Evolutionary conservation across 2,797 vertebrate species (phyloP), one percentile per base, ranked within the genome.

Genomic region (Malurus splendens): DNA sequence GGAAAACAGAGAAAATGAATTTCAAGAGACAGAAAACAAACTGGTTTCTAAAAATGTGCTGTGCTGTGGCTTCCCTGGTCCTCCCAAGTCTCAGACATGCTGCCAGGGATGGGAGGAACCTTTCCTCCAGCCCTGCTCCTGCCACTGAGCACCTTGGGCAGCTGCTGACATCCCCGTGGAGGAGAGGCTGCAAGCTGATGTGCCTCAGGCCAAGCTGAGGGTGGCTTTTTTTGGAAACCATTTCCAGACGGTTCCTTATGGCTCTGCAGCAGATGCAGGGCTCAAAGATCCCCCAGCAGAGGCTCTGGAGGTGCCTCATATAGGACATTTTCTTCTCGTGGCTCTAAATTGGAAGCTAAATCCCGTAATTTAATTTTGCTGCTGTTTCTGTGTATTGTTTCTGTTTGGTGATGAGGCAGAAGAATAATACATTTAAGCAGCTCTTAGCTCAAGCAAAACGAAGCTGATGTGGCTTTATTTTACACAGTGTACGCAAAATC

Each of bases 1-100:
- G 47, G 93, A 90, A 93, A 96, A 87, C 71, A 68, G 84, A 57
- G 68, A 65, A 86, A 90, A 42, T 3, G 2, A 27, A 82, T 92
- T 92, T 90, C 36, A n/a, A 38, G 47, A 62, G 77, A 67, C 2
- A 42, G 59, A 66, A 92, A 90, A 83, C 67, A 64, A 82, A 48
- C 13, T 3, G 5, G 5, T 3, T 56, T 78, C 52, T 28, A 20
- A 48, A 68, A 62, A 15, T 1, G 9, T 3, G 74, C 48, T 14
- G 51, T 47, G 33, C 23, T 51, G 73, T 10, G 23, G 9, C 38
- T 57, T 54, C 54, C 30, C 57, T 25, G 18, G 16, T 23, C 48
- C 24, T 25, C 50, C 48, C 18, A 5, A 5, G 61, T 3, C 12
- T 2, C 12, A 33, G 74, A 4, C 0, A 0, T 0, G 0, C 28